These are phyloP conservation scores for Eristalis intricaria DNA, from an alignment of 2,888 invertebrate species.

Conservation along the genomic window DNA sequence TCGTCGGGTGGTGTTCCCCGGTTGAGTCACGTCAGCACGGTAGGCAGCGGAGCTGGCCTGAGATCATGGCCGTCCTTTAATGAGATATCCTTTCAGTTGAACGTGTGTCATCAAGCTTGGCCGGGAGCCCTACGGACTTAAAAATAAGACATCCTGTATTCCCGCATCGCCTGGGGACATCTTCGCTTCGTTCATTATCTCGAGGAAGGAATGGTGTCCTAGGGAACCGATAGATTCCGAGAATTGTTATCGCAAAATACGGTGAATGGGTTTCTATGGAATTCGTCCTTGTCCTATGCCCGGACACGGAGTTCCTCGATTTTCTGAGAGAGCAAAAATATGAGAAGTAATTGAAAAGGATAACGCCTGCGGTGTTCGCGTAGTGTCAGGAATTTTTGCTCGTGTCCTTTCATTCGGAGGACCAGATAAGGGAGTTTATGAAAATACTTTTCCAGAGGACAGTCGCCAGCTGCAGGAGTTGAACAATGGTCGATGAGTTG, in stretches of 20 bases:
- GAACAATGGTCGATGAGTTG: neutral
- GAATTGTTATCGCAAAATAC: neutral
- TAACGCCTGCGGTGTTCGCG: neutral
- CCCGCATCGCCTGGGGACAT: neutral
- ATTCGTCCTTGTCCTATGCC: neutral
- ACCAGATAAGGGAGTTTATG: neutral
- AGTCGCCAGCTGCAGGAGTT: neutral
- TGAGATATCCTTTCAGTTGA: neutral
- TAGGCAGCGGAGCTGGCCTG: neutral
- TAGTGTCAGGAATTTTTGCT: neutral
- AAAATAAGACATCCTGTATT: neutral
- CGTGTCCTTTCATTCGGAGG: neutral
- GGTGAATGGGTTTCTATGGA: neutral
- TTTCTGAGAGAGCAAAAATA: neutral
- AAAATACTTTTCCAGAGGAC: neutral
- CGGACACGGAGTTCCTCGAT: neutral
- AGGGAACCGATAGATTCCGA: neutral
- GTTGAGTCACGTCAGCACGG: neutral
- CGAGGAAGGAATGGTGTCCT: neutral
- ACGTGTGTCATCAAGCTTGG: neutral
- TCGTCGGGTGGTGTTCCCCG: neutral
- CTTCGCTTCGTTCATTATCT: neutral
- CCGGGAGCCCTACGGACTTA: neutral
- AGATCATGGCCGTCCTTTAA: neutral
- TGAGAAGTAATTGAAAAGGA: constrained; percentile 11